Conservation (phyloP, 2,113 vertebrate genomes). For the Pithys albifrons region DNA sequence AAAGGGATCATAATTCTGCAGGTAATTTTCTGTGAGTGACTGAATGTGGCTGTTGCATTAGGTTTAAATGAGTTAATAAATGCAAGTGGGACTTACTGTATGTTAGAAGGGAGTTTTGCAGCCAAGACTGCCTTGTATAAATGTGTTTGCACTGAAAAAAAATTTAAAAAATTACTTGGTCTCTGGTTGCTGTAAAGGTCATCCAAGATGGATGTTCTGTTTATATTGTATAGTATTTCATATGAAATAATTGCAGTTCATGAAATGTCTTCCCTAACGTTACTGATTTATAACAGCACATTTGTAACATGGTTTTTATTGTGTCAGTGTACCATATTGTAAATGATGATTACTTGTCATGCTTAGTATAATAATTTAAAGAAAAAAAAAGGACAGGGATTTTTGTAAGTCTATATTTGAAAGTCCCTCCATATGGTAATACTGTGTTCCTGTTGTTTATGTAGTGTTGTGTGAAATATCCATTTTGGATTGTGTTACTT, state of each 20-base stretch:
- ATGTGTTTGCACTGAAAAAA: conserved; percentile 93
- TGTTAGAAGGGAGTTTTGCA: conserved; percentile 86
- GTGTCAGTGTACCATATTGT: conserved; percentile 96
- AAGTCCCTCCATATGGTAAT: conserved; percentile 97
- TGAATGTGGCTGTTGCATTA: conserved; percentile 84
- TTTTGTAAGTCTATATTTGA: conserved; percentile 98
- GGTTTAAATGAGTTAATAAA: conserved; percentile 81
- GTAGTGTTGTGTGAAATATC: conserved; percentile 97
- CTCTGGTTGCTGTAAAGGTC: conserved; percentile 91
- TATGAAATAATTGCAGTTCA: conserved; percentile 94
- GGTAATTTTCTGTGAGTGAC: conserved; percentile 80
- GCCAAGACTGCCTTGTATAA: conserved; percentile 91
- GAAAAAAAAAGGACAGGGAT: conserved; percentile 88
- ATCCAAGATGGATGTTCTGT: conserved; percentile 91
- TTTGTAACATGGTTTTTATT: conserved; percentile 96
- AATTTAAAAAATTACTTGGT: conserved; percentile 81
- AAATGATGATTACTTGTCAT: conserved; percentile 99
- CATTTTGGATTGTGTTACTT: conserved; percentile 98
- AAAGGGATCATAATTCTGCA: conserved; percentile 80
- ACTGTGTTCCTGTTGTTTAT: conserved; percentile 95
- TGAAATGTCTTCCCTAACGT: conserved; percentile 98
- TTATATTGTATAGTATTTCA: conserved; percentile 96
- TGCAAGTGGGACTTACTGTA: conserved; percentile 86
- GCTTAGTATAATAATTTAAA: conserved; percentile 95
- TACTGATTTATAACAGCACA: conserved; percentile 94